These are phyloP conservation scores for Grallaria varia DNA, from an alignment of 2,113 vertebrate species.

Conservation along the genomic window DNA sequence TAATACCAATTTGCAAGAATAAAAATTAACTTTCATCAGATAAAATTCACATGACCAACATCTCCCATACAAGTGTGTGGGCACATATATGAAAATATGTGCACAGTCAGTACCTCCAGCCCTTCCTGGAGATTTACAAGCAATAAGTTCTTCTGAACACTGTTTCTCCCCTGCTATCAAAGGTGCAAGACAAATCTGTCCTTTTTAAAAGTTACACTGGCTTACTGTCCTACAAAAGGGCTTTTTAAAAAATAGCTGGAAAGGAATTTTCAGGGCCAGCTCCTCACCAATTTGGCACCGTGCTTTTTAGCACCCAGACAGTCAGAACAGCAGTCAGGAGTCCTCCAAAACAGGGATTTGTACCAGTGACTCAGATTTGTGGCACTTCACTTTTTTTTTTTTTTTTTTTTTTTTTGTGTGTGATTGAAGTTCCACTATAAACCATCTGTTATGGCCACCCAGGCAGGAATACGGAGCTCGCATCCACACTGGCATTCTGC, in stretches of 20 bases:
- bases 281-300: not conserved
- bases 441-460: constrained; percentile 19
- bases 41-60: not conserved
- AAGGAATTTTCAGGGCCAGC: not conserved
- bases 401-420: not conserved
- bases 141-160: not conserved
- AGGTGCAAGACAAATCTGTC: not conserved
- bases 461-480: not conserved
- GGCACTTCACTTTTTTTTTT: not conserved
- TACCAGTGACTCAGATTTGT: constrained; percentile 13
- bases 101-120: not conserved
- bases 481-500: not conserved
- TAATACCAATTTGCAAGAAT: not conserved
- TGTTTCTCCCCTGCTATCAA: not conserved
- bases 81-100: not conserved
- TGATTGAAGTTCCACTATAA: not conserved
- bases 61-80: not conserved
- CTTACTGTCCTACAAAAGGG: not conserved
- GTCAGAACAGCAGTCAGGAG: not conserved
- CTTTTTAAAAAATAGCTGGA: not conserved
- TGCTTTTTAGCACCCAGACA: not conserved
- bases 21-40: not conserved
- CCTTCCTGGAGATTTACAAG: not conserved
- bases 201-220: not conserved
- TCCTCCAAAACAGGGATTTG: not conserved